Base-by-base conservation (phyloP, 1,140 invertebrate species). In the Thaumatotibia leucotreta region DNA sequence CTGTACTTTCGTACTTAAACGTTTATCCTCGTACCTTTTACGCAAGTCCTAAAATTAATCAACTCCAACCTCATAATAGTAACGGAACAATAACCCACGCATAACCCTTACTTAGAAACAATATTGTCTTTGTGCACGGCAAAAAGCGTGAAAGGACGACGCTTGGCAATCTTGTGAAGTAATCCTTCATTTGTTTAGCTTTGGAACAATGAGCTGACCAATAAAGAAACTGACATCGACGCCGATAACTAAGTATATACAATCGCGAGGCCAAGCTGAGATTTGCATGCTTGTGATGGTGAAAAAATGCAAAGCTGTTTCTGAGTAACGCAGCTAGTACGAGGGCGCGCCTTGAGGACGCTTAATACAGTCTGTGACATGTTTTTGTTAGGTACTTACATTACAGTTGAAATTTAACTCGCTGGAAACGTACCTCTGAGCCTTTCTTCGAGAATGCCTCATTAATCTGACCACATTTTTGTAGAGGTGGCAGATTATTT, bases 91-190 rank as follows among this genome's bases (percentile, higher is more conserved):
- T 58, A 58, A 24, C 23, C 23, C 52, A 58, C 52, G 52, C 52
- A 52, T 65, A 63, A 39, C 49, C 54, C 67, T 68, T 68, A 63
- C 64, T 72, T 52, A 76, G 67, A 75, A 67, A 82, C 80, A 84
- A 84, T 58, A 58, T 80, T 74, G 79, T 78, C 77, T 77, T 84
- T 84, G 83, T 84, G 66, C 67, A 52, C 45, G 66, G 67, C 75
- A 75, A 77, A 77, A 71, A 74, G 76, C 80, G 69, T 80, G 79
- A 80, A 87, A 84, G 82, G 83, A 83, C 76, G 79, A 71, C 64
- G 69, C 68, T 78, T 80, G 79, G 77, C 80, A 79, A 68, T 72
- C 66, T 64, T 61, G 67, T 73, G 70, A 67, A 64, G 69, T 72
- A 74, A 71, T 74, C 72, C 74, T 58, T 74, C 73, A 72, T 69